Percentiles rank a stretch among this genome's conserved stretches.
phyloP scores from a whole-genome alignment of 2,888 invertebrate species.

The Tipula unca region DNA sequence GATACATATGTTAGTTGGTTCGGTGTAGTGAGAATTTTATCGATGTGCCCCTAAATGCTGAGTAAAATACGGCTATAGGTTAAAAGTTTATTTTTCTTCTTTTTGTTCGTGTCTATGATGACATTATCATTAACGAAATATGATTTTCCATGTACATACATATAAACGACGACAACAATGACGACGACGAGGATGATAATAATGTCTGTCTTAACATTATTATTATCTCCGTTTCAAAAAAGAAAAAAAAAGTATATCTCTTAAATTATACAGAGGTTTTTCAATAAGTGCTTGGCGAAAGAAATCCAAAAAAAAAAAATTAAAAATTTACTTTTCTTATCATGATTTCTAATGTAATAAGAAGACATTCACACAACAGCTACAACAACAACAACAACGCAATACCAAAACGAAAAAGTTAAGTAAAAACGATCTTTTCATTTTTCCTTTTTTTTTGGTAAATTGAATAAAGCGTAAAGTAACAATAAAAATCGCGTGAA shows the following conservation, averaged over 20 bases:
- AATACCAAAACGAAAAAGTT: neutral
- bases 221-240: neutral
- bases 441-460: neutral
- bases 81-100: neutral
- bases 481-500: conserved; percentile 14
- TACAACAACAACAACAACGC: neutral
- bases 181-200: neutral
- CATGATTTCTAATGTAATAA: neutral
- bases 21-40: neutral
- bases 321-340: neutral
- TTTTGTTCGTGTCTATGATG: neutral
- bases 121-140: neutral
- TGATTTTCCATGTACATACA: neutral
- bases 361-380: neutral
- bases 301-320: neutral
- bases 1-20: neutral
- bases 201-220: conserved; percentile 8
- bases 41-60: neutral
- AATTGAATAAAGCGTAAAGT: conserved; percentile 14
- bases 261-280: conserved; percentile 14
- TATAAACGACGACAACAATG: neutral
- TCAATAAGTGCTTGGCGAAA: neutral
- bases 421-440: neutral
- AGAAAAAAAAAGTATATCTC: neutral
- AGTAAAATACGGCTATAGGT: neutral